phyloP scores from a whole-genome alignment of 1,140 invertebrate genomes.

The Drosophila funebris region DNA sequence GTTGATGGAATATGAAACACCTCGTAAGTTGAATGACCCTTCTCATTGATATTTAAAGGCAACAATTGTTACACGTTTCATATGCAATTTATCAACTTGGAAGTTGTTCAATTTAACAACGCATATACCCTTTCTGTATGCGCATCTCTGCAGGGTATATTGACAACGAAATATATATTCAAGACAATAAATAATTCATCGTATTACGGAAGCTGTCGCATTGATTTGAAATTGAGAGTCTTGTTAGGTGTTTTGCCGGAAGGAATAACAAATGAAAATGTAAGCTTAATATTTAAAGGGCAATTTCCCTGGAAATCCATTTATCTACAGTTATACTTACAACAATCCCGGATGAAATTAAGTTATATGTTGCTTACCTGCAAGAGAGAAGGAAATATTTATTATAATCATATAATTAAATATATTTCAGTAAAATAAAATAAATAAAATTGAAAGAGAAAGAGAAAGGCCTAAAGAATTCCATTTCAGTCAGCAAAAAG shows the following conservation, averaged over 20 bases:
- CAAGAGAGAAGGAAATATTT: constrained; percentile 19
- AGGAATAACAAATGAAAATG: constrained; percentile 11
- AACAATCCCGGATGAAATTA: not conserved
- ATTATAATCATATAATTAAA: not conserved
- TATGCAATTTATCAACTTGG: not conserved
- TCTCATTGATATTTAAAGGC: too few relatives aligned
- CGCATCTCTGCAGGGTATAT: constrained; percentile 37
- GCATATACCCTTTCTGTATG: not conserved
- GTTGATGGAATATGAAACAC: constrained; percentile 26
- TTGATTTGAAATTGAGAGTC: constrained; percentile 63
- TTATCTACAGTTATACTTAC: too few relatives aligned
- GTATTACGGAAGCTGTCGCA: constrained; percentile 71
- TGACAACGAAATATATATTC: constrained; percentile 39
- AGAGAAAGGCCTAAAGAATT: too few relatives aligned
- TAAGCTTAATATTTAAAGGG: not conserved
- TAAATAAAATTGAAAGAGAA: too few relatives aligned
- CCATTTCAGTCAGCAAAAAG: too few relatives aligned
- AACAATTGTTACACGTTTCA: not conserved
- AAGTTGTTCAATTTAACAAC: not conserved
- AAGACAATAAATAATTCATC: constrained; percentile 73
- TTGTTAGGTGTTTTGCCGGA: constrained; percentile 27
- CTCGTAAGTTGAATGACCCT: constrained; percentile 7
- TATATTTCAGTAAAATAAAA: too few relatives aligned
- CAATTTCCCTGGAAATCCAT: not conserved
- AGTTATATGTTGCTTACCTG: constrained; percentile 47